Evolutionary conservation across 1,140 invertebrate genomes (phyloP).

Genomic region (Drosophila sp.): DNA sequence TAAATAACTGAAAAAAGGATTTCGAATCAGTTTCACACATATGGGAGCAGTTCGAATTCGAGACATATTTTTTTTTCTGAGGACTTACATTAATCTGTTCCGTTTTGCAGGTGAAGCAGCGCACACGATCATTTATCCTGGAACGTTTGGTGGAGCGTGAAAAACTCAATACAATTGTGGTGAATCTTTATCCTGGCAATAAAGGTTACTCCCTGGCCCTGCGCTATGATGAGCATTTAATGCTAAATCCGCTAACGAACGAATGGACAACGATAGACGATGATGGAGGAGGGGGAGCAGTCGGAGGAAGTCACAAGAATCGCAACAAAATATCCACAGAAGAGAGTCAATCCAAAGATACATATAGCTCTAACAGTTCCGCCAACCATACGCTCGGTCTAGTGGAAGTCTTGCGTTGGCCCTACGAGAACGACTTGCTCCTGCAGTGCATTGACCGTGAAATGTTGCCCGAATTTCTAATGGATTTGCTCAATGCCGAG

Average conservation of each 20-base stretch:
- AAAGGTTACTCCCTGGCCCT: slow-evolving; percentile 95
- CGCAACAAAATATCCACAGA: slow-evolving; percentile 50
- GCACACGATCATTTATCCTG: slow-evolving; percentile 88
- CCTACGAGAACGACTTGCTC: slow-evolving; percentile 90
- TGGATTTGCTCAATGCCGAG: slow-evolving; percentile 92
- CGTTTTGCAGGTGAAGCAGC: slow-evolving; percentile 70
- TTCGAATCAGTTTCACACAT: not conserved
- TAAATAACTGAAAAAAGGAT: not conserved
- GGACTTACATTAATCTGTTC: not conserved
- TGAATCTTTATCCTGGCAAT: slow-evolving; percentile 95
- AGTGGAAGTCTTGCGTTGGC: slow-evolving; percentile 89
- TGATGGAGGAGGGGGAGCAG: slow-evolving; percentile 1
- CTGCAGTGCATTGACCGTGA: slow-evolving; percentile 92
- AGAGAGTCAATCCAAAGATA: slow-evolving; percentile 38
- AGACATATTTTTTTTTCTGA: not conserved
- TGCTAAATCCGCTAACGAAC: slow-evolving; percentile 64
- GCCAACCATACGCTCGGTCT: slow-evolving; percentile 83
- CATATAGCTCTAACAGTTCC: slow-evolving; percentile 20
- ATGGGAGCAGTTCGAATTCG: not conserved
- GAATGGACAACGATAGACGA: slow-evolving; percentile 50
- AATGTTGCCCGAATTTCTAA: slow-evolving; percentile 92
- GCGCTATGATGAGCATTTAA: slow-evolving; percentile 84
- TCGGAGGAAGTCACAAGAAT: slow-evolving; percentile 38
- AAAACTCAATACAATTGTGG: slow-evolving; percentile 93
- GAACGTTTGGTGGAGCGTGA: slow-evolving; percentile 93